Conservation (phyloP, 2,888 invertebrate genomes). For the Nasonovia ribisnigri region DNA sequence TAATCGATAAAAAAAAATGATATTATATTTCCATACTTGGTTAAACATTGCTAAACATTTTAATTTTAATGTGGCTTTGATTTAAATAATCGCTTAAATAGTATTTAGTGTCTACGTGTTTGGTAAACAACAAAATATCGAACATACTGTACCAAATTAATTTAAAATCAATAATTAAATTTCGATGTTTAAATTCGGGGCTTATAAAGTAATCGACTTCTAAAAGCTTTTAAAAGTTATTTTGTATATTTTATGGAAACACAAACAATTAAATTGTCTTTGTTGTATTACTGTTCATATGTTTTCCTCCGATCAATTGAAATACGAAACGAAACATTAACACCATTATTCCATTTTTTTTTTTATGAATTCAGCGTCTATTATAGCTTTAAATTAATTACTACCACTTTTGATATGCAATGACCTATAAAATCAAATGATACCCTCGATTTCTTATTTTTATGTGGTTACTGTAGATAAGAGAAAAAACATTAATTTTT, state of each 20-base stretch:
- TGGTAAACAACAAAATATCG: neutral
- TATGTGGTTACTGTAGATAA: slow-evolving; percentile 1
- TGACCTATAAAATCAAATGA: slow-evolving; percentile 33
- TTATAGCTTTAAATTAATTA: slow-evolving; percentile 34
- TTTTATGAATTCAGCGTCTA: neutral
- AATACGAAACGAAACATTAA: slow-evolving; percentile 1
- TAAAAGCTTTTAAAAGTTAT: slow-evolving; percentile 5
- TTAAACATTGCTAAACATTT: neutral
- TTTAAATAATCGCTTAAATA: neutral
- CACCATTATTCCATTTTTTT: neutral
- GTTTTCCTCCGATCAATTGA: neutral
- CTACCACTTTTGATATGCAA: neutral
- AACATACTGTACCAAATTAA: neutral
- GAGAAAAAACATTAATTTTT: neutral
- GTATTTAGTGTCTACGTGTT: neutral
- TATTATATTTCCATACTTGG: neutral
- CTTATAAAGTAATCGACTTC: neutral
- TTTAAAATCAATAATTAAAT: neutral
- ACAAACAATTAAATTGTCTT: neutral
- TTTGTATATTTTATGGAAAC: slow-evolving; percentile 5
- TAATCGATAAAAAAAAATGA: neutral
- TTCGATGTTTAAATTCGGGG: neutral
- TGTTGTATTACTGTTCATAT: neutral
- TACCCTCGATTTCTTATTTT: neutral
- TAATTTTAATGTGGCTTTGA: neutral